Percentiles rank a stretch among this genome's conserved stretches.
Evolutionary conservation across 1,140 invertebrate species (phyloP).

Genomic region (Brachionus asplanchnoidis): DNA sequence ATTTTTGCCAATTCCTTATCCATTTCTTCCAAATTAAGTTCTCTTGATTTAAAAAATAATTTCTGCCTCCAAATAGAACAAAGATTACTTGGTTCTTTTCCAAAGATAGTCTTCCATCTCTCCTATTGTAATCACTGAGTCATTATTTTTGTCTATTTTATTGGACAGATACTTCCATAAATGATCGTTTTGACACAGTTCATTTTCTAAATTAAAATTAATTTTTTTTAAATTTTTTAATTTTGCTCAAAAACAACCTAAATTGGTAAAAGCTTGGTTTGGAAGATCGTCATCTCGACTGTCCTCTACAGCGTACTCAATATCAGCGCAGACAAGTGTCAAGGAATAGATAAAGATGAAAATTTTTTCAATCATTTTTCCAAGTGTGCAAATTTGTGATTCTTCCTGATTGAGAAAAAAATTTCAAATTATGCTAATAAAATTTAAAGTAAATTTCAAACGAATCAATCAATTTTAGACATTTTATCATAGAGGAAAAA

Average conservation of each 20-base stretch:
- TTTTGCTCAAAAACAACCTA: not conserved
- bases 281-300: not conserved
- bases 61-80: not conserved
- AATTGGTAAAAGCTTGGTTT: not conserved
- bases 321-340: not conserved
- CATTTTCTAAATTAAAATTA: not conserved
- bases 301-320: not conserved
- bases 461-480: not conserved
- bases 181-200: not conserved
- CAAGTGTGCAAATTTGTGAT: not conserved
- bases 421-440: conserved; percentile 13
- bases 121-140: not conserved
- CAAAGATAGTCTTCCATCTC: conserved; percentile 12
- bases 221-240: not conserved
- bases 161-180: not conserved
- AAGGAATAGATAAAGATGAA: not conserved
- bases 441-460: not conserved
- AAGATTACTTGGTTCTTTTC: not conserved
- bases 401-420: not conserved
- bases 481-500: not conserved
- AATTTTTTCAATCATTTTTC: not conserved
- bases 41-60: not conserved
- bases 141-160: conserved; percentile 9
- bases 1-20: not conserved
- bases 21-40: not conserved